Conservation (phyloP, 1,140 invertebrate species). For the Bombus confusus region DNA sequence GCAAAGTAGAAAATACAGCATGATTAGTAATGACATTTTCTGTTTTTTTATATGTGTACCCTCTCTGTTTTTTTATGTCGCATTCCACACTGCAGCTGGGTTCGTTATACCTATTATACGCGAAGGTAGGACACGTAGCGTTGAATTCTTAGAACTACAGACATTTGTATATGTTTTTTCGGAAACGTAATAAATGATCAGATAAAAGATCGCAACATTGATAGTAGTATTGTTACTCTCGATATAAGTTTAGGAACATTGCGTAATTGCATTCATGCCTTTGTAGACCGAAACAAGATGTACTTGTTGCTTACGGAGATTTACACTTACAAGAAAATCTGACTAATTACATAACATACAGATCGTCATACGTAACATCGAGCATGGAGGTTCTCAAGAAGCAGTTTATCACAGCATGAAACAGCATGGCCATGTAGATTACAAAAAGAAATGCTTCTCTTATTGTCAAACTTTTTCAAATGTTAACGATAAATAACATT, state of each 20-base stretch:
- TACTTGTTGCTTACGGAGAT: constrained; percentile 23
- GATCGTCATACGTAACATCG: constrained; percentile 7
- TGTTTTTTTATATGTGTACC: constrained; percentile 72
- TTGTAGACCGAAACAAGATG: constrained; percentile 13
- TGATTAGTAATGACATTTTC: constrained; percentile 34
- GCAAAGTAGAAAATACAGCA: constrained; percentile 33
- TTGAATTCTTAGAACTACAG: neutral
- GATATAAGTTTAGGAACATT: constrained; percentile 19
- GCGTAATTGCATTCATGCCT: constrained; percentile 47
- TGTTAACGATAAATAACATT: neutral
- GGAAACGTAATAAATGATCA: constrained; percentile 4
- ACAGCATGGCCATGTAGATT: constrained; percentile 55
- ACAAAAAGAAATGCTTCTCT: constrained; percentile 17
- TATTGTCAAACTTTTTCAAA: neutral
- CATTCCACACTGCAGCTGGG: constrained; percentile 78
- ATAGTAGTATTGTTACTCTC: constrained; percentile 11
- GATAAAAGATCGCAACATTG: constrained; percentile 13
- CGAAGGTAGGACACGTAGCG: constrained; percentile 80
- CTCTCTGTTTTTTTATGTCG: constrained; percentile 75
- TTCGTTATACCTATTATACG: constrained; percentile 82
- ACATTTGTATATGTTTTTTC: neutral
- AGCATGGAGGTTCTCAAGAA: constrained; percentile 45
- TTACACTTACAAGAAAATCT: neutral
- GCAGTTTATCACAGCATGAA: constrained; percentile 45
- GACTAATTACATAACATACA: neutral